Conservation (phyloP, 2,888 invertebrate genomes). For the Diadegma fenestrale region DNA sequence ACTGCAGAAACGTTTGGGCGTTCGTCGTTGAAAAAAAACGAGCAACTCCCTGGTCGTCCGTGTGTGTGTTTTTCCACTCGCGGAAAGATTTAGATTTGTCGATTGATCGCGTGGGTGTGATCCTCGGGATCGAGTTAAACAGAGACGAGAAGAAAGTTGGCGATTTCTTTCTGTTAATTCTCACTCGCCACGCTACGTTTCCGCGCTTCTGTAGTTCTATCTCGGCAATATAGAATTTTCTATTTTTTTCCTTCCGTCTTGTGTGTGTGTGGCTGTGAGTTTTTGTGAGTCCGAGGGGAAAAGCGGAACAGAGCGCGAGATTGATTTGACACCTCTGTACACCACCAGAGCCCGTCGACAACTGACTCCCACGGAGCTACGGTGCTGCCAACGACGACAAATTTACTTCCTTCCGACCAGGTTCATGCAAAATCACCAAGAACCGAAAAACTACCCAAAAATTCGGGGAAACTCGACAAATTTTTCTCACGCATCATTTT, state of each 20-base stretch:
- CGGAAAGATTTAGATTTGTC: neutral
- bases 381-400: neutral
- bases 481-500: too few species aligned
- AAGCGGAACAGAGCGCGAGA: conserved; percentile 63
- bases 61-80: conserved; percentile 9
- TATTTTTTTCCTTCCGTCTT: neutral
- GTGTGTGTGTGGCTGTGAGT: conserved; percentile 28
- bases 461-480: too few species aligned
- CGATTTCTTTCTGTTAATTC: conserved; percentile 33
- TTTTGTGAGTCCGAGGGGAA: conserved; percentile 21
- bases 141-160: conserved; percentile 37
- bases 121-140: conserved; percentile 9
- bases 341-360: conserved; percentile 79
- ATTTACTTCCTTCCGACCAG: neutral
- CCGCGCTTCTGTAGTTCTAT: neutral
- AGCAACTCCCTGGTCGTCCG: conserved; percentile 77
- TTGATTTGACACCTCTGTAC: conserved; percentile 75
- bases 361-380: conserved; percentile 70
- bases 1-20: conserved; percentile 86
- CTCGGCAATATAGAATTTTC: neutral
- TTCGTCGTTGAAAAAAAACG: conserved; percentile 82
- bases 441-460: too few species aligned
- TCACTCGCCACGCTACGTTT: conserved; percentile 39
- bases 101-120: conserved; percentile 32
- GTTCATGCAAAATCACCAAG: neutral